These are phyloP conservation scores for Ia io DNA, from an alignment of 2,113 vertebrate species.

Conservation along the genomic window DNA sequence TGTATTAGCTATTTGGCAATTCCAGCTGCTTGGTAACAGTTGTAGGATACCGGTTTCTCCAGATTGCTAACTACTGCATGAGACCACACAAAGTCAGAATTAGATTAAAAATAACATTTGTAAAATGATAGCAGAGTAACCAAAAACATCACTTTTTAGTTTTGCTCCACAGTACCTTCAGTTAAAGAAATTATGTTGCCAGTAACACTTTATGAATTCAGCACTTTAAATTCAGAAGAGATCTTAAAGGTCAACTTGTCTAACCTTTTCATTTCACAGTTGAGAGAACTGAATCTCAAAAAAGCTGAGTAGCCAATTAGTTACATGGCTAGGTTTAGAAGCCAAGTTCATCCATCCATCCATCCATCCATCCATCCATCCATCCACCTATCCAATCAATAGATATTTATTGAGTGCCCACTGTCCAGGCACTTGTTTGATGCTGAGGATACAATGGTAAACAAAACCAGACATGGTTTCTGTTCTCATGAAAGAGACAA, in stretches of 20 bases:
- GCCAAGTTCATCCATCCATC: not conserved
- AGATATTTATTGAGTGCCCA: not conserved
- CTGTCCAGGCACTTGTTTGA: not conserved
- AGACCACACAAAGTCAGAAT: conserved; percentile 38
- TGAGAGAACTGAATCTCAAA: conserved; percentile 56
- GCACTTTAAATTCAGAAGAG: conserved; percentile 59
- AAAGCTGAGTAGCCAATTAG: conserved; percentile 55
- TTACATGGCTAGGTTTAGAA: conserved; percentile 28
- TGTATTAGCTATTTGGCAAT: conserved; percentile 37
- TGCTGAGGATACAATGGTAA: not conserved
- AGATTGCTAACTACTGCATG: conserved; percentile 27
- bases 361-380: not conserved
- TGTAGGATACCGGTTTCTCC: conserved; percentile 6
- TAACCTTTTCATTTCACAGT: conserved; percentile 70
- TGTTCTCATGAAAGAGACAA: conserved; percentile 10
- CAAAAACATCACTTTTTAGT: conserved; percentile 42
- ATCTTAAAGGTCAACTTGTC: conserved; percentile 68
- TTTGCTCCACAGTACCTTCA: conserved; percentile 8
- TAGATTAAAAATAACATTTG: conserved; percentile 54
- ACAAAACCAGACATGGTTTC: not conserved
- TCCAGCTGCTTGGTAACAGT: conserved; percentile 32
- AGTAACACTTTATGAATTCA: conserved; percentile 42
- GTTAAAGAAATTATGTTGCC: conserved; percentile 49
- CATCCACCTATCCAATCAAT: not conserved
- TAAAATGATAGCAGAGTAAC: conserved; percentile 23